These are phyloP conservation scores for Helogale parvula DNA, from an alignment of 2,113 vertebrate genomes.

Conservation along the genomic window DNA sequence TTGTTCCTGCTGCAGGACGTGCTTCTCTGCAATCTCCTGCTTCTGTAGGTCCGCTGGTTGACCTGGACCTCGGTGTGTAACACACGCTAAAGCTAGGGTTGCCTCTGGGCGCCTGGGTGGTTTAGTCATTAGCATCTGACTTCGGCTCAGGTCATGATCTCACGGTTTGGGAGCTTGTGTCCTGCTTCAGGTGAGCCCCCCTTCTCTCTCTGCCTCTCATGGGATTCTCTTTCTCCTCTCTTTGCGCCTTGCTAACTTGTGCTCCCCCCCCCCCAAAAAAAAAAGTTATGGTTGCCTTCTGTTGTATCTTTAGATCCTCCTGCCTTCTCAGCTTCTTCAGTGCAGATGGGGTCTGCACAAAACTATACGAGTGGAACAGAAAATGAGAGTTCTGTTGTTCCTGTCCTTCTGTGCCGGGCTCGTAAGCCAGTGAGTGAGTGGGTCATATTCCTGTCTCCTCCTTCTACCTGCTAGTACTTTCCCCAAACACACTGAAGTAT, in stretches of 20 bases:
- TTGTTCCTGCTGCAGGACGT: not conserved
- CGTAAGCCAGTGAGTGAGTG: too few relatives aligned
- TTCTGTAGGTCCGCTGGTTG: not conserved
- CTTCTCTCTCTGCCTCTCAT: too few relatives aligned
- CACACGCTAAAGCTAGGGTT: not conserved
- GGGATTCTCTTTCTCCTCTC: too few relatives aligned
- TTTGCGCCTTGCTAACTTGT: too few relatives aligned
- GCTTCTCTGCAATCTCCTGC: not conserved
- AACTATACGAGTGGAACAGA: not conserved
- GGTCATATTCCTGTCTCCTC: not conserved
- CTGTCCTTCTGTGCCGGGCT: not conserved
- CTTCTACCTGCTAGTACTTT: not conserved
- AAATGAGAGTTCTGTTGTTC: not conserved
- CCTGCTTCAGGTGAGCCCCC: too few relatives aligned
- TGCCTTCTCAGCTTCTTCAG: not conserved
- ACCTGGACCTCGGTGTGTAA: fast-evolving
- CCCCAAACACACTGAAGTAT: not conserved
- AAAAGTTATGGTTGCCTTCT: not conserved
- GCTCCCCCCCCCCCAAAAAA: too few relatives aligned
- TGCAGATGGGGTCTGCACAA: not conserved
- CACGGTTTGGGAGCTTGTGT: too few relatives aligned
- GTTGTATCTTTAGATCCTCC: not conserved
- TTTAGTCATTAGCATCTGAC: too few relatives aligned
- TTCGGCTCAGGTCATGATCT: too few relatives aligned
- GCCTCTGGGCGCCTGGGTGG: not conserved